phyloP scores from a whole-genome alignment of 2,888 invertebrate genomes.

The Pollenia amentaria region DNA sequence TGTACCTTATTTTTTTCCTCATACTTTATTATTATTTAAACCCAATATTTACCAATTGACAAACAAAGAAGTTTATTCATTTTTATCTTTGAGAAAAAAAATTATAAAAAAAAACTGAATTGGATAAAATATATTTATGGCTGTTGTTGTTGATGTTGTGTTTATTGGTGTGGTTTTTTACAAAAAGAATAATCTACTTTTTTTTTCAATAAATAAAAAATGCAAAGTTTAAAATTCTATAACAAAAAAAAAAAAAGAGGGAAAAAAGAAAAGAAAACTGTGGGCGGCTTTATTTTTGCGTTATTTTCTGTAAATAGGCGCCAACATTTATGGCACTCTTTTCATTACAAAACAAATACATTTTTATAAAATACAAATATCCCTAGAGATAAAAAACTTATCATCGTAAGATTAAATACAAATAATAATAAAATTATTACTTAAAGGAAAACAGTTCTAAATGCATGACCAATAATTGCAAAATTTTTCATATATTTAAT shows the following conservation, averaged over 20 bases:
- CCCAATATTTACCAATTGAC: conserved; percentile 70
- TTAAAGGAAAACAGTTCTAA: conserved; percentile 30
- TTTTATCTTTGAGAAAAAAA: conserved; percentile 64
- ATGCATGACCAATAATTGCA: conserved; percentile 50
- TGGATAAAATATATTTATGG: conserved; percentile 68
- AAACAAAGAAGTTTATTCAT: conserved; percentile 70
- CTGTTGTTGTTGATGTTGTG: conserved; percentile 74
- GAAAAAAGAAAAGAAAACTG: conserved; percentile 26
- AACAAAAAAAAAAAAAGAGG: conserved; percentile 21
- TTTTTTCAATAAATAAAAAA: conserved; percentile 35
- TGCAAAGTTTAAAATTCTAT: conserved; percentile 13
- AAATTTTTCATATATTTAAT: conserved; percentile 29
- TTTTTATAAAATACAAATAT: conserved; percentile 12
- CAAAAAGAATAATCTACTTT: conserved; percentile 50
- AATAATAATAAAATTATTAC: conserved; percentile 38
- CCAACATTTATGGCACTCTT: conserved; percentile 58
- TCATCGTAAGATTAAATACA: conserved; percentile 41
- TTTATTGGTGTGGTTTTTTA: conserved; percentile 72
- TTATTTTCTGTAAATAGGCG: conserved; percentile 48
- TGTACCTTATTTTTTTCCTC: conserved; percentile 20
- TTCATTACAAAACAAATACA: conserved; percentile 47
- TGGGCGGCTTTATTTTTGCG: conserved; percentile 64
- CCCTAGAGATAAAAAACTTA: conserved; percentile 44
- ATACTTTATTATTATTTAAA: conserved; percentile 42
- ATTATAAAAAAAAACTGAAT: conserved; percentile 45